phyloP scores from a whole-genome alignment of 2,888 invertebrate species.

The Drosophila bunnanda region DNA sequence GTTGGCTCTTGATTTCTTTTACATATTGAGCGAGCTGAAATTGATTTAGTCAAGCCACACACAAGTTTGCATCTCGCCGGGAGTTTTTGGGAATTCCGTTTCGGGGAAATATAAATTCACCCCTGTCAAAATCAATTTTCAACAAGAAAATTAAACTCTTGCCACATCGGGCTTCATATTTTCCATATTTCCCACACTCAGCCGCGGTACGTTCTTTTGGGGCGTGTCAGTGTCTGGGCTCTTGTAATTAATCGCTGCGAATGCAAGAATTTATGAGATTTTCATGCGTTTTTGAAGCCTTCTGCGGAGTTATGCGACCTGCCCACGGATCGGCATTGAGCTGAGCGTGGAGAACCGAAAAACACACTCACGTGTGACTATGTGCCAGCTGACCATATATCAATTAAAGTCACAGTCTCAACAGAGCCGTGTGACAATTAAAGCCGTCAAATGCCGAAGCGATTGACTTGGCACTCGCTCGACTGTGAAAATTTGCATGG shows the following conservation, averaged over 20 bases:
- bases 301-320: constrained; percentile 61
- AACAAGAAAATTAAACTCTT: constrained; percentile 31
- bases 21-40: constrained; percentile 36
- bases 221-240: constrained; percentile 55
- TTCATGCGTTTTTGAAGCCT: constrained; percentile 70
- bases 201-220: constrained; percentile 30
- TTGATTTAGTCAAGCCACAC: constrained; percentile 41
- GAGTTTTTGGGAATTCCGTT: constrained; percentile 25
- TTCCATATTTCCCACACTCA: constrained; percentile 47
- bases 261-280: constrained; percentile 73
- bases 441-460: constrained; percentile 38
- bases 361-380: constrained; percentile 61
- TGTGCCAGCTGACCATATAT: constrained; percentile 62
- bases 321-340: constrained; percentile 61
- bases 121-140: constrained; percentile 56
- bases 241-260: constrained; percentile 74
- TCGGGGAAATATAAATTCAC: constrained; percentile 49
- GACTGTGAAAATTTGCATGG: constrained; percentile 66
- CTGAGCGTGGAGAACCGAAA: constrained; percentile 52
- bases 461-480: constrained; percentile 66
- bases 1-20: constrained; percentile 37
- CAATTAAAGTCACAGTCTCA: constrained; percentile 76
- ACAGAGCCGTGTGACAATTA: constrained; percentile 77
- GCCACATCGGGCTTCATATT: constrained; percentile 48
- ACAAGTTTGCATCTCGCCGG: constrained; percentile 34